Percentiles rank a stretch among this genome's conserved stretches.
Evolutionary conservation across 2,113 vertebrate species (phyloP).

Genomic region (Ahaetulla prasina): DNA sequence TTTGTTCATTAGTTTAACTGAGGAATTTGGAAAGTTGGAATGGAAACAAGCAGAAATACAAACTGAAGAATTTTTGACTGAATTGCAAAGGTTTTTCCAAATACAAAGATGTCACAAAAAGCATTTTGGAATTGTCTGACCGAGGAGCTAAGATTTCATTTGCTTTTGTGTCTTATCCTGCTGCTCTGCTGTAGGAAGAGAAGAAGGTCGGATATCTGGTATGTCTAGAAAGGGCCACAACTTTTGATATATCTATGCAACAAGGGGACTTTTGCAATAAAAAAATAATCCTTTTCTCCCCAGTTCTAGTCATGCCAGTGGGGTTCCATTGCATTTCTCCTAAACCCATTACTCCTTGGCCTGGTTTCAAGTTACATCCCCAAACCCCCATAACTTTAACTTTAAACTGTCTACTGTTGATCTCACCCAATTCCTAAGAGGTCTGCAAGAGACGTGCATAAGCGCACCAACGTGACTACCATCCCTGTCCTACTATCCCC

Average conservation of each 20-base stretch:
- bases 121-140: background rate
- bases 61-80: too few species aligned
- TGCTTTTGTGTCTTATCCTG: background rate
- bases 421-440: too few species aligned
- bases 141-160: background rate
- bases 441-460: too few species aligned
- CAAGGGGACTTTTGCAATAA: background rate
- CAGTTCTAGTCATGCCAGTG: background rate
- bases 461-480: too few species aligned
- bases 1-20: background rate
- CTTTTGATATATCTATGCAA: background rate
- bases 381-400: too few species aligned
- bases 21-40: background rate
- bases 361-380: conserved; percentile 40
- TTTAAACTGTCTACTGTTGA: too few species aligned
- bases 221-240: background rate
- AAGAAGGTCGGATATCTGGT: background rate
- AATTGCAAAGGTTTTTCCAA: background rate
- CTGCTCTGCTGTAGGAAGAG: background rate
- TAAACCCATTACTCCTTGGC: conserved; percentile 43
- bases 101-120: background rate
- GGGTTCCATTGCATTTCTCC: background rate
- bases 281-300: background rate
- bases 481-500: too few species aligned
- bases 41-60: background rate